These are phyloP conservation scores for Hesperophylax magnus DNA, from an alignment of 1,140 invertebrate species.

Conservation along the genomic window DNA sequence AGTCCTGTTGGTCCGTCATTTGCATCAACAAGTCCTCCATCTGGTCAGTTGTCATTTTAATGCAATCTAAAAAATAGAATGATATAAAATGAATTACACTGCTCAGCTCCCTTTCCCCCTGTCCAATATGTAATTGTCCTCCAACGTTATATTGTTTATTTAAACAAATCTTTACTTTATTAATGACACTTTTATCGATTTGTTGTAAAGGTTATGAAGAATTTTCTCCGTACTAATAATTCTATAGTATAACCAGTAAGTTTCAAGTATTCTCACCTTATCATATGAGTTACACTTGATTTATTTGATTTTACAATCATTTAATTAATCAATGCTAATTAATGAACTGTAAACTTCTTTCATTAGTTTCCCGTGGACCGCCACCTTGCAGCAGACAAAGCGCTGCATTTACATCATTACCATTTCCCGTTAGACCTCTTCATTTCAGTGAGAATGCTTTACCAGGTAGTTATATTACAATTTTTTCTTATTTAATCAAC, in stretches of 20 bases:
- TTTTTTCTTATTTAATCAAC: too few relatives aligned
- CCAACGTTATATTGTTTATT: neutral
- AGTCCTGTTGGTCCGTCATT: constrained; percentile 61
- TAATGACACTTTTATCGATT: neutral
- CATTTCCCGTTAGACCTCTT: constrained; percentile 67
- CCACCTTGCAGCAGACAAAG: constrained; percentile 81
- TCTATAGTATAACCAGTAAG: too few relatives aligned
- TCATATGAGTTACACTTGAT: too few relatives aligned
- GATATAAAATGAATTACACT: neutral
- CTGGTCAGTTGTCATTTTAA: constrained; percentile 60
- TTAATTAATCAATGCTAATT: too few relatives aligned
- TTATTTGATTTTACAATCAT: too few relatives aligned
- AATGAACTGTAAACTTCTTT: neutral
- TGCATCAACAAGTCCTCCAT: constrained; percentile 73
- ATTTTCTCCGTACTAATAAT: too few relatives aligned
- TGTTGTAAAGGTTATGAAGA: too few relatives aligned
- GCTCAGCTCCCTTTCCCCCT: neutral
- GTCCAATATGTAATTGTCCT: neutral
- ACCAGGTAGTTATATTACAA: constrained; percentile 61
- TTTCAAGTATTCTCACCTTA: too few relatives aligned
- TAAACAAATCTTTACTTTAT: neutral
- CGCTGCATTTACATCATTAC: constrained; percentile 82
- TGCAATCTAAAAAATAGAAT: neutral
- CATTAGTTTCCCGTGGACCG: constrained; percentile 70
- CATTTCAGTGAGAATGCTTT: constrained; percentile 67